Percentiles rank a stretch among this genome's conserved stretches.
Conservation (phyloP, 2,113 vertebrate genomes). For the Phrynocephalus versicolor region DNA sequence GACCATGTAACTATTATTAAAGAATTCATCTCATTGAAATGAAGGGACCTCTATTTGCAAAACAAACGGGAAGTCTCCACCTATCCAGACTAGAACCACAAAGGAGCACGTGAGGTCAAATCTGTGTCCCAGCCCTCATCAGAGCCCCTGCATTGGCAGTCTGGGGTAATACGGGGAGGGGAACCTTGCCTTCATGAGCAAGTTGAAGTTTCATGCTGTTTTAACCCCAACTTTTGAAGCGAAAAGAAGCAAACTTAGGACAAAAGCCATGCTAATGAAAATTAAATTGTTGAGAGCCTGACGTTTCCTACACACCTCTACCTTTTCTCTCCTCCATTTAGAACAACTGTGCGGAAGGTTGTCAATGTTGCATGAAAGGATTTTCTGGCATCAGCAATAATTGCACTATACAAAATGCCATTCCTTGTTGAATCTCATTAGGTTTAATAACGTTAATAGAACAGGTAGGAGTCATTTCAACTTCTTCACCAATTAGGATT, state of each 20-base stretch:
- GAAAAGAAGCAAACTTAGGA: too few species aligned
- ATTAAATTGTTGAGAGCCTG: neutral
- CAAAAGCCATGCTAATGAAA: too few species aligned
- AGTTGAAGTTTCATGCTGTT: too few species aligned
- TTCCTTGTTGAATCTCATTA: neutral
- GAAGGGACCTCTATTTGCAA: too few species aligned
- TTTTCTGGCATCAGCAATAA: slow-evolving; percentile 14
- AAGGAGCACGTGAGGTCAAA: too few species aligned
- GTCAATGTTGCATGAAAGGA: neutral
- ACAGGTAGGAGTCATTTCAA: neutral
- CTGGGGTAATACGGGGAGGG: too few species aligned
- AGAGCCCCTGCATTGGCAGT: too few species aligned
- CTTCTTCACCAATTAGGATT: neutral
- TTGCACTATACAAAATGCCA: neutral
- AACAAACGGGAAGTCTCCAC: neutral
- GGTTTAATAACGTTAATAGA: slow-evolving; percentile 2
- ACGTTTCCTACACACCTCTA: neutral
- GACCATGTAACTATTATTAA: neutral
- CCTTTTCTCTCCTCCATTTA: neutral
- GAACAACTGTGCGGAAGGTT: neutral
- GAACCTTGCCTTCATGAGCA: too few species aligned
- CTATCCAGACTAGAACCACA: neutral
- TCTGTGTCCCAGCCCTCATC: too few species aligned
- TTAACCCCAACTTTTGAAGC: too few species aligned
- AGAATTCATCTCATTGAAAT: neutral